These are phyloP conservation scores for Drosophila recens DNA, from an alignment of 2,888 invertebrate species.

Conservation along the genomic window DNA sequence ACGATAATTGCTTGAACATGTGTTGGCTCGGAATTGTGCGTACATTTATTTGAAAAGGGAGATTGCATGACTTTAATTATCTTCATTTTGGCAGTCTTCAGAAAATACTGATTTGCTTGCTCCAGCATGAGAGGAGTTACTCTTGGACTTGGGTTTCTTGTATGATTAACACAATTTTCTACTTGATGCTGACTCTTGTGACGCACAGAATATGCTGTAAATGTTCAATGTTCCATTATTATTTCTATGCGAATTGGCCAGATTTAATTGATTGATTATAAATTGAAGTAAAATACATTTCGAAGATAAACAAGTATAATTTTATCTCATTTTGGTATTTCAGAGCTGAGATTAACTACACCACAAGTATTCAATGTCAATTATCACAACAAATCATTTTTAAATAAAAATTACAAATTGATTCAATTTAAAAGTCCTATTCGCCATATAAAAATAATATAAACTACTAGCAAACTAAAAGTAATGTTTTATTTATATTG, in stretches of 20 bases:
- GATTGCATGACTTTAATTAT: constrained; percentile 24
- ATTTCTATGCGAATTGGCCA: not conserved
- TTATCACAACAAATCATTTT: too few relatives aligned
- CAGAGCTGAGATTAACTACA: not conserved
- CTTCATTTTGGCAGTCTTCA: constrained; percentile 36
- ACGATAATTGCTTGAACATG: constrained; percentile 10
- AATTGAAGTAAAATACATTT: not conserved
- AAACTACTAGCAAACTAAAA: too few relatives aligned
- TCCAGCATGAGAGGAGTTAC: not conserved
- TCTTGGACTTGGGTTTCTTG: constrained; percentile 2
- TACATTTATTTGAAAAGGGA: constrained; percentile 10
- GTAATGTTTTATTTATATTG: too few relatives aligned
- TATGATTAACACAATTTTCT: constrained; percentile 39
- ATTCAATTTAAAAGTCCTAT: too few relatives aligned
- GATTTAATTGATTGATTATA: not conserved
- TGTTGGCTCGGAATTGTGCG: constrained; percentile 2
- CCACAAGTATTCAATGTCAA: too few relatives aligned
- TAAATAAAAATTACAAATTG: too few relatives aligned
- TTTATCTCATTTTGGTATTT: not conserved
- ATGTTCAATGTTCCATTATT: constrained; percentile 23
- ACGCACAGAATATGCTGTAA: constrained; percentile 52
- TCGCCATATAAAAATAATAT: too few relatives aligned
- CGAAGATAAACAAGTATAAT: not conserved
- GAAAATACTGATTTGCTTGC: constrained; percentile 1
- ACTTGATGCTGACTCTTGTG: constrained; percentile 46